A percentile compares a stretch with the other conserved stretches of the same genome.
Evolutionary conservation across 2,113 vertebrate species (phyloP).

Genomic region (Myrmecophaga tridactyla): DNA sequence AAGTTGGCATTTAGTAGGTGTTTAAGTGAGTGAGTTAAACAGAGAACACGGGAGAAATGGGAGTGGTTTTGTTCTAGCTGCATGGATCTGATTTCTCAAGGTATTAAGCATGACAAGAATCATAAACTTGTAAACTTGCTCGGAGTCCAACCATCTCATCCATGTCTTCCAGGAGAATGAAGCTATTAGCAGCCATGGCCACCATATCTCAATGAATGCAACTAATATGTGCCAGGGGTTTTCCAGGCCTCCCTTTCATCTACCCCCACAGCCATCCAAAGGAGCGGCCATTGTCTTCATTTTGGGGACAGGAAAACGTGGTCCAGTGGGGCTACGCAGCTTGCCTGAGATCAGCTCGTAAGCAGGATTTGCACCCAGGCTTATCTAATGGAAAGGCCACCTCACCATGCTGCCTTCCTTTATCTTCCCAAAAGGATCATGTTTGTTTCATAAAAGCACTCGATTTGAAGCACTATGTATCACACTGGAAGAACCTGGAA

Average conservation of each 20-base stretch:
- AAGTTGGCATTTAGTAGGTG: background rate
- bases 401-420: background rate
- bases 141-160: no score
- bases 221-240: rapidly evolving
- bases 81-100: background rate
- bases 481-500: background rate
- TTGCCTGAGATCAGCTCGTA: background rate
- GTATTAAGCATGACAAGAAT: background rate
- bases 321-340: background rate
- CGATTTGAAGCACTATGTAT: rapidly evolving
- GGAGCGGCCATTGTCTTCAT: background rate
- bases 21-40: background rate
- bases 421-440: background rate
- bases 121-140: background rate
- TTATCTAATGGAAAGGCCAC: background rate
- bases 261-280: background rate
- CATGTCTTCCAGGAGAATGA: rapidly evolving
- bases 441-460: background rate
- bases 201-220: rapidly evolving
- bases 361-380: background rate
- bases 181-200: background rate
- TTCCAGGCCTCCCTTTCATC: background rate
- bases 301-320: background rate
- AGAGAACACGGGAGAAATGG: background rate
- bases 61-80: background rate